These are phyloP conservation scores for Toxostoma redivivum DNA, from an alignment of 2,113 vertebrate species.

Conservation along the genomic window DNA sequence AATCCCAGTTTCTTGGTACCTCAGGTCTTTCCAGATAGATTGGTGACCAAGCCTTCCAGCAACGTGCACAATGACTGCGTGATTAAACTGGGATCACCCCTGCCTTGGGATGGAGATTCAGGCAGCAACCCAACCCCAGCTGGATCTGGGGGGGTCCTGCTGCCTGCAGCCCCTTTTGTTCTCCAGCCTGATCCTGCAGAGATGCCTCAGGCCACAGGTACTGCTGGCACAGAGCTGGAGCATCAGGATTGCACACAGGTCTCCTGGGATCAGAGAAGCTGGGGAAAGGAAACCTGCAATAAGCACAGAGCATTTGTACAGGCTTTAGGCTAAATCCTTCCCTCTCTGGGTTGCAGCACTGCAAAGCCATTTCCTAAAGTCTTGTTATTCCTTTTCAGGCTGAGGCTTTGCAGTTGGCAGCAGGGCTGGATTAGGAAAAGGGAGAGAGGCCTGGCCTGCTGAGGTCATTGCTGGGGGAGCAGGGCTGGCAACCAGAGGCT, in stretches of 20 bases:
- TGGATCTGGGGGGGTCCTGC: neutral
- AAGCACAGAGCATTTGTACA: conserved; percentile 2
- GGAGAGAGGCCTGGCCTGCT: neutral
- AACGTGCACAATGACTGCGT: rapidly evolving
- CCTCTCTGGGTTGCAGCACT: neutral
- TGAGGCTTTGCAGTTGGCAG: neutral
- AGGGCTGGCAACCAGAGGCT: neutral
- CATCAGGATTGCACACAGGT: neutral
- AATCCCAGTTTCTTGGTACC: neutral
- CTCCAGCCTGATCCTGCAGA: neutral
- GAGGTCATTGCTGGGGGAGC: neutral
- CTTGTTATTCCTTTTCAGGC: conserved; percentile 13
- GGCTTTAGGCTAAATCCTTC: conserved; percentile 50
- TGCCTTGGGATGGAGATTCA: neutral
- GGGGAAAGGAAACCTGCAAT: conserved; percentile 2
- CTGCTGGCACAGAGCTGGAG: neutral
- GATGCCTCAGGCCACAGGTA: neutral
- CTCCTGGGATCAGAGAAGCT: neutral
- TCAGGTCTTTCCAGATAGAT: neutral
- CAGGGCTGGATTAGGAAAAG: neutral
- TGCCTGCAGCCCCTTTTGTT: neutral
- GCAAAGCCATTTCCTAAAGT: neutral
- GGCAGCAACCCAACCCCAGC: neutral
- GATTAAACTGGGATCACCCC: neutral
- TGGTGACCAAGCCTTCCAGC: rapidly evolving